Evolutionary conservation across 2,797 vertebrate species (phyloP), one percentile per base, ranked within the genome.

Genomic region (Helostoma temminkii): DNA sequence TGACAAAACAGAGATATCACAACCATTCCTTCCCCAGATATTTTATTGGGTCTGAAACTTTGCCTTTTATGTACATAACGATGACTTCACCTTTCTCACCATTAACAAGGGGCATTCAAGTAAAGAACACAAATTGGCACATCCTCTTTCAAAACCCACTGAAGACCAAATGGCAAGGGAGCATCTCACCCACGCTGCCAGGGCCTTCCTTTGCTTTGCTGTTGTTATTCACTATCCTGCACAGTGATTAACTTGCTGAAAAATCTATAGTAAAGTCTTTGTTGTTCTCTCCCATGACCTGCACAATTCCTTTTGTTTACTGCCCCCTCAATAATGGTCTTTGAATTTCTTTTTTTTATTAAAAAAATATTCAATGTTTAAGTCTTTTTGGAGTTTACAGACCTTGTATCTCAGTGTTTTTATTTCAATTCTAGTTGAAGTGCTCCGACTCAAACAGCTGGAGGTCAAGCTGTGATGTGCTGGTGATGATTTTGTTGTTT

Each of bases 201-300:
- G 89, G 91, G 85, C 80, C 89, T 87, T 88, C 89, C 89, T 84
- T 66, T 81, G 76, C 78, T 85, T 76, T 71, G 71, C 84, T 77
- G 74, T 79, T 85, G 60, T 83, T 88, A 83, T 86, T 87, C 79
- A 76, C 84, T 72, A 78, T 84, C 80, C 87, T 79, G 86, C 78
- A 79, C 76, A 77, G 81, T 88, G 88, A 84, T 92, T 92, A 89
- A 93, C 93, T 92, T 91, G 91, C 77, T 88, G 69, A 85, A 92
- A 92, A 93, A 94, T 93, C 92, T 88, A 93, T 93, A 91, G 85
- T 58, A 79, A 70, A 91, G 85, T 83, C 88, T 91, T 89, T 93
- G 88, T 87, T 86, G 81, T 81, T 86, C 79, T 82, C 84, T 74
- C 78, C 69, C 67, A 63, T 80, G 76, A 85, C 71, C 77, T 87